Base-by-base conservation (phyloP, 2,113 vertebrate species). In the Ctenomys sociabilis region DNA sequence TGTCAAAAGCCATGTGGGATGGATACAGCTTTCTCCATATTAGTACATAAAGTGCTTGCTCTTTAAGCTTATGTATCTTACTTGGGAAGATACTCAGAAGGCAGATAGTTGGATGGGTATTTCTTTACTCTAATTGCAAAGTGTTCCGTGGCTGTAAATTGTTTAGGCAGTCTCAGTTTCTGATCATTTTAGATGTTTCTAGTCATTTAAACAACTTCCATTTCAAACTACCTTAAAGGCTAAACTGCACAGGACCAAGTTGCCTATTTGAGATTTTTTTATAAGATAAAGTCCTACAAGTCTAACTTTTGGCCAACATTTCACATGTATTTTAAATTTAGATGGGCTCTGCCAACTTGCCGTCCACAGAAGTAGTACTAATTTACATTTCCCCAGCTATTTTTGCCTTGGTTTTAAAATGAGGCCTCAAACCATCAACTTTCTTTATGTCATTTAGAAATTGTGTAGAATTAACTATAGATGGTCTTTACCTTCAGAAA, bases 321-420 rank as follows among this genome's bases (percentile, higher is more conserved):
- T 85, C 89, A 32, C 5, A 78, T 61, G 4, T 49, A 96, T 72
- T 96, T 95, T 81, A 95, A 80, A 13, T 93, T 63, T 91, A 59
- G 45, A 83, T 37, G 21, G 63, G 26, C 49, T 49, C 40, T 82
- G 87, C 52, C 84, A 91, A 82, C 63, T 81, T 52, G 14, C 28
- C 70, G 52, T 83, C 59, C 72, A 64, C 30, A 83, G 61, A 91
- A 93, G 32, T 83, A 82, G 78, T 11, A 54, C 26, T 92, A 70
- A 87, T 89, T 93, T 91, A 75, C 45, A 84, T 95, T 94, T 54
- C 30, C 40, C 45, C 5, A 19, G 40, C 37, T 95, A 85, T 91
- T 93, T 97, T 72, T 70, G 6, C 45, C 57, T 83, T 97, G 54
- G 45, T 95, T 95, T 89, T 94, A 35, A 91, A 90, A 75, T 7